Evolutionary conservation across 2,797 vertebrate species (phyloP).

Genomic region (Emys orbicularis): DNA sequence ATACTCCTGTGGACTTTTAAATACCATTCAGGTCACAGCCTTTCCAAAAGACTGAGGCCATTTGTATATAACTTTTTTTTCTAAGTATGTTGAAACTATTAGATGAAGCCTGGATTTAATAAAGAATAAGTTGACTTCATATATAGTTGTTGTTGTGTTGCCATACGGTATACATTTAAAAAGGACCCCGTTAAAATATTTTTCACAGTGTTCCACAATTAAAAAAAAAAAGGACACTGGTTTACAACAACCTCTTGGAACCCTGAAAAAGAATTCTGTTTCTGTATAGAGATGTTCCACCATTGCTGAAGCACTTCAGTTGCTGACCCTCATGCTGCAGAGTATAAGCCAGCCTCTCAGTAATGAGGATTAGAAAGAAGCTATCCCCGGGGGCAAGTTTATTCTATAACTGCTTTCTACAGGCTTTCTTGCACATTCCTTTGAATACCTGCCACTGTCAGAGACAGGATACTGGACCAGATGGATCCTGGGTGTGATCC

Average conservation of each 20-base stretch:
- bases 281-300: constrained; percentile 26
- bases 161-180: constrained; percentile 4
- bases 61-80: constrained; percentile 84
- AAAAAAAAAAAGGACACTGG: neutral
- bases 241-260: neutral
- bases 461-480: constrained; percentile 31
- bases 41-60: constrained; percentile 83
- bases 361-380: constrained; percentile 35
- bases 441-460: constrained; percentile 39
- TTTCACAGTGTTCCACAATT: constrained; percentile 16
- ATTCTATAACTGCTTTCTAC: neutral
- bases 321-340: constrained; percentile 55
- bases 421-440: constrained; percentile 33
- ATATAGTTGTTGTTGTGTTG: constrained; percentile 21
- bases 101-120: constrained; percentile 71
- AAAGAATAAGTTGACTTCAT: constrained; percentile 59
- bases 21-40: constrained; percentile 84
- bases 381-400: constrained; percentile 13
- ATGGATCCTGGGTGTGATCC: neutral
- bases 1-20: constrained; percentile 88
- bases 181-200: constrained; percentile 36
- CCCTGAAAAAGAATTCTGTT: constrained; percentile 19
- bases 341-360: constrained; percentile 50
- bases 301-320: constrained; percentile 39
- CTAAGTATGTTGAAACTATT: constrained; percentile 77